phyloP scores from a whole-genome alignment of 2,888 invertebrate genomes.

The Drosophila longiperda region DNA sequence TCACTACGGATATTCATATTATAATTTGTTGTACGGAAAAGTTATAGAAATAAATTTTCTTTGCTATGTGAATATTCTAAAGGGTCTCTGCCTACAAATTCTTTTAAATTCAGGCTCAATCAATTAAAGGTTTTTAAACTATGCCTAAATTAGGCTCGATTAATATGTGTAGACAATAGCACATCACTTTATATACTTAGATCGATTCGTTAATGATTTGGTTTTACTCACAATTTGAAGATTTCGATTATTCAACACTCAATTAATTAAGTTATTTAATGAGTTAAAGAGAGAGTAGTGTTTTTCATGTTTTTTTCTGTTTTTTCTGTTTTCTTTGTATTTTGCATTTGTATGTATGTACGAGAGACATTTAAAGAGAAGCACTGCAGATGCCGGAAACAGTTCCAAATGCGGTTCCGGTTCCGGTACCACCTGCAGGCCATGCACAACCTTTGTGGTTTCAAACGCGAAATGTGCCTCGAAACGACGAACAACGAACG shows the following conservation, averaged over 20 bases:
- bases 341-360: conserved; percentile 25
- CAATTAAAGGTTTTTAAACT: conserved; percentile 22
- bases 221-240: conserved; percentile 14
- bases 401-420: conserved; percentile 12
- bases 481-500: conserved; percentile 53
- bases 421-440: conserved; percentile 55
- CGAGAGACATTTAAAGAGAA: conserved; percentile 68
- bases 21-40: background rate
- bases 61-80: background rate
- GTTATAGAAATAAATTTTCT: background rate
- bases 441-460: conserved; percentile 75
- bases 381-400: conserved; percentile 55
- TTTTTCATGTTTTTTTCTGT: conserved; percentile 10
- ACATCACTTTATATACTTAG: conserved; percentile 36
- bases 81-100: conserved; percentile 6
- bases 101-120: conserved; percentile 29
- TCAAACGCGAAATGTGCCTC: conserved; percentile 70
- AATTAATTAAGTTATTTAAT: conserved; percentile 38
- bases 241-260: conserved; percentile 40
- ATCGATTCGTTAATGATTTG: conserved; percentile 26
- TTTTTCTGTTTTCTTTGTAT: conserved; percentile 14
- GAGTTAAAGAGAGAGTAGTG: conserved; percentile 31
- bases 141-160: conserved; percentile 26
- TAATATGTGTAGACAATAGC: conserved; percentile 6
- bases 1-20: conserved; percentile 1